Evolutionary conservation across 2,113 vertebrate species (phyloP).

Genomic region (Plestiodon gilberti): DNA sequence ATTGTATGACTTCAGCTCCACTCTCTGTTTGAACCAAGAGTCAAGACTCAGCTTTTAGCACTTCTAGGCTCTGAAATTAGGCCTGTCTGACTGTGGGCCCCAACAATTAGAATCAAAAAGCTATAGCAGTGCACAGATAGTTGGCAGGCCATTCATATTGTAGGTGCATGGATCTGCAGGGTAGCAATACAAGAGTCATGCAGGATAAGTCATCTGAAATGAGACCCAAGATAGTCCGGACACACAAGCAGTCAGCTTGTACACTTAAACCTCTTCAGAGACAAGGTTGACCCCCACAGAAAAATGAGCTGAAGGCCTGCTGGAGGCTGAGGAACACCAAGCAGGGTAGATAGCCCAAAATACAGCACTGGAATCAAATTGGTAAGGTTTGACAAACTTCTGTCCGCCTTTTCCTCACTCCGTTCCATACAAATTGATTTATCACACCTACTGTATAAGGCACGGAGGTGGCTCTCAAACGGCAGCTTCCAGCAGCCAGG

Average conservation of each 20-base stretch:
- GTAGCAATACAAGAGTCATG: background rate
- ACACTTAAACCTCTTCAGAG: background rate
- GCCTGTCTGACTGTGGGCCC: background rate
- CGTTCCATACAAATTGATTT: background rate
- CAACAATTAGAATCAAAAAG: background rate
- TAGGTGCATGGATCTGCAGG: background rate
- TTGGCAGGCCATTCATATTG: background rate
- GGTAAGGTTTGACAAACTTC: too few relatives aligned
- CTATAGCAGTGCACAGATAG: background rate
- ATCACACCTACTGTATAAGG: too few relatives aligned
- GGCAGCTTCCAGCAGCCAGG: too few relatives aligned
- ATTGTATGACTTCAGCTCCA: fast-evolving
- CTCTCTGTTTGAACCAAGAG: fast-evolving
- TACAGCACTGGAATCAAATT: background rate
- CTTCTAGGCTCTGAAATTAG: background rate
- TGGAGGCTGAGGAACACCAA: background rate
- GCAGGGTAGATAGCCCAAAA: background rate
- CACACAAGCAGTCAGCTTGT: background rate
- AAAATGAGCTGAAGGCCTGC: background rate
- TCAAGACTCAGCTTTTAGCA: background rate
- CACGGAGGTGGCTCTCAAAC: too few relatives aligned
- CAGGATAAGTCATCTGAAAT: background rate
- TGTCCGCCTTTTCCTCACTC: background rate
- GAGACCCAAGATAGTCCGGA: background rate
- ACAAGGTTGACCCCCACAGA: background rate